Conservation (phyloP, 1,140 invertebrate genomes). For the Apis dorsata region DNA sequence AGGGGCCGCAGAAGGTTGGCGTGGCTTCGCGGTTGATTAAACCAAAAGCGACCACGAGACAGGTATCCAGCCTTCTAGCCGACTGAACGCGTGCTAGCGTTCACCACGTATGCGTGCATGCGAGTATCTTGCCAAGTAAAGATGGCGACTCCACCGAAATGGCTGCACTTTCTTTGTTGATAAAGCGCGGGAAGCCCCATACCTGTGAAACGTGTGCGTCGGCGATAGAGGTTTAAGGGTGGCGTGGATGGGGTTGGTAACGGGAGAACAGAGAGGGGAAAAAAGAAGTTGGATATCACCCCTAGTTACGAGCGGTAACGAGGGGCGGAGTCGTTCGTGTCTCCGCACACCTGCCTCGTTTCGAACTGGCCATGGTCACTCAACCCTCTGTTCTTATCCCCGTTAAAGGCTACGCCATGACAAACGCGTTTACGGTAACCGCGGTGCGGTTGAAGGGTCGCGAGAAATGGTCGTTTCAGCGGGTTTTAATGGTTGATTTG, state of each 20-base stretch:
- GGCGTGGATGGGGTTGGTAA: slow-evolving; percentile 10
- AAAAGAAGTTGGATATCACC: slow-evolving; percentile 75
- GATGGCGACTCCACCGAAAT: slow-evolving; percentile 73
- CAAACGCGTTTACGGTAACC: slow-evolving; percentile 60
- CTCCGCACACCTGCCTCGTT: slow-evolving; percentile 72
- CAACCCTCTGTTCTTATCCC: slow-evolving; percentile 53
- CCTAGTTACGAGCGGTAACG: slow-evolving; percentile 76
- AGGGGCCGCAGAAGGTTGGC: slow-evolving; percentile 56
- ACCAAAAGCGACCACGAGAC: slow-evolving; percentile 49
- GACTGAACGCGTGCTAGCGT: slow-evolving; percentile 6
- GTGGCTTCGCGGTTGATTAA: slow-evolving; percentile 66
- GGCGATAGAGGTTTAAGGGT: background rate
- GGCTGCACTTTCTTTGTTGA: slow-evolving; percentile 67
- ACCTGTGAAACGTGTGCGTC: slow-evolving; percentile 68
- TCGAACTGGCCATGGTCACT: slow-evolving; percentile 68
- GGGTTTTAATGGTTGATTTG: slow-evolving; percentile 53
- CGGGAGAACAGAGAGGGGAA: slow-evolving; percentile 28
- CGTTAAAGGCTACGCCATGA: slow-evolving; percentile 59
- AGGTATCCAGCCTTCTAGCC: slow-evolving; percentile 27
- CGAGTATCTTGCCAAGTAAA: slow-evolving; percentile 50
- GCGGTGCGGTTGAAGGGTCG: slow-evolving; percentile 37
- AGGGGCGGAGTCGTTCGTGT: slow-evolving; percentile 76
- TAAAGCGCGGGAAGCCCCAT: slow-evolving; percentile 54
- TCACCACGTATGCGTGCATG: slow-evolving; percentile 29
- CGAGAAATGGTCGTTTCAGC: slow-evolving; percentile 56